Evolutionary conservation across 2,113 vertebrate species (phyloP).

Genomic region (Monopterus albus): DNA sequence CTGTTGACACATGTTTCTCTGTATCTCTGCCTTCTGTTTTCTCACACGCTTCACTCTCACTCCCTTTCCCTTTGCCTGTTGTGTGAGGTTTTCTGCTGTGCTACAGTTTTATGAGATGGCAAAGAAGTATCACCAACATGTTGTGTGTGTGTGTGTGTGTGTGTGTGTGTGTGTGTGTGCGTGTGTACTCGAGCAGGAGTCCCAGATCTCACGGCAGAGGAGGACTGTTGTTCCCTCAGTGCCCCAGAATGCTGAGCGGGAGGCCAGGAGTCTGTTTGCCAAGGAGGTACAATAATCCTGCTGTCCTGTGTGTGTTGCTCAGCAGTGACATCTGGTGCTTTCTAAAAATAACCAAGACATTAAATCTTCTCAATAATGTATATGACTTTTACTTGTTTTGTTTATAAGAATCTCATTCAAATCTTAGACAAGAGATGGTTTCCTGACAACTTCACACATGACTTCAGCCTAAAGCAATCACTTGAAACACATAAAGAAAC

Average conservation of each 20-base stretch:
- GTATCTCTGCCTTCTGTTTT: not conserved
- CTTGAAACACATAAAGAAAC: slow-evolving; percentile 24
- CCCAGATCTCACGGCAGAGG: slow-evolving; percentile 87
- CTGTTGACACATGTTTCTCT: slow-evolving; percentile 5
- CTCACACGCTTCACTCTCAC: not conserved
- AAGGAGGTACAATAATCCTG: slow-evolving; percentile 88
- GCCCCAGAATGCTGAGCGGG: slow-evolving; percentile 91
- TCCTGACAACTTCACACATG: not conserved
- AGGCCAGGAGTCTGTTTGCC: slow-evolving; percentile 93
- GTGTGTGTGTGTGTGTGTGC: not conserved
- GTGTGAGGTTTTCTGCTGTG: not conserved
- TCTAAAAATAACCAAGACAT: not conserved
- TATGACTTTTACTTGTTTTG: no score
- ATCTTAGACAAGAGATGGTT: not conserved
- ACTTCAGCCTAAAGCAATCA: not conserved
- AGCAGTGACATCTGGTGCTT: not conserved
- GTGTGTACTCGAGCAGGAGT: no score
- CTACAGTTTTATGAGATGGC: not conserved
- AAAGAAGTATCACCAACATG: not conserved
- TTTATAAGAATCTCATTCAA: no score
- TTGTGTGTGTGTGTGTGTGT: not conserved
- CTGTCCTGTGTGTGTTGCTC: no score
- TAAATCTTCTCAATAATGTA: not conserved
- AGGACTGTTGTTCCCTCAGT: slow-evolving; percentile 90
- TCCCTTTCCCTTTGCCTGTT: slow-evolving; percentile 4